These are phyloP conservation scores for Glaucopsyche alexis DNA, from an alignment of 2,888 invertebrate genomes.

Conservation along the genomic window DNA sequence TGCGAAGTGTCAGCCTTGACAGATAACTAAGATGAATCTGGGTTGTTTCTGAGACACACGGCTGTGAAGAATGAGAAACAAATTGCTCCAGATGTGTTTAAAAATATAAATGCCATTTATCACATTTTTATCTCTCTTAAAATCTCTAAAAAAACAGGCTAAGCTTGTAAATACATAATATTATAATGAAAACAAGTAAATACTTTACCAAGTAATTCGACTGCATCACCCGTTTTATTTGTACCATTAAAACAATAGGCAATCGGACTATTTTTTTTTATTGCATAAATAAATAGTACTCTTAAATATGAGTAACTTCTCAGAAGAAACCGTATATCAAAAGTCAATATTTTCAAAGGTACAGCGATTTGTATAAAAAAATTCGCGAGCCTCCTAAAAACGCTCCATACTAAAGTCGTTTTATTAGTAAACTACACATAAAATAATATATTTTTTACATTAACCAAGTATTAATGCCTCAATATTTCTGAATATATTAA, in stretches of 20 bases:
- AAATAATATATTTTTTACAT: too few relatives aligned
- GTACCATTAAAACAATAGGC: not conserved
- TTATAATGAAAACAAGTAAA: not conserved
- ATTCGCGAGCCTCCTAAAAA: too few relatives aligned
- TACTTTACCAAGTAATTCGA: not conserved
- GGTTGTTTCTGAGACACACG: slow-evolving; percentile 31
- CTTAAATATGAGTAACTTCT: too few relatives aligned
- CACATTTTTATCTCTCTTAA: not conserved
- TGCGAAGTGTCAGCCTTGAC: slow-evolving; percentile 40
- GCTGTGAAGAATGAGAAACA: slow-evolving; percentile 20
- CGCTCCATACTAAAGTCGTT: too few relatives aligned
- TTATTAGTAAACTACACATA: too few relatives aligned
- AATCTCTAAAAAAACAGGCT: not conserved
- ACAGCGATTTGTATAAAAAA: too few relatives aligned
- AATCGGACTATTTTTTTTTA: too few relatives aligned
- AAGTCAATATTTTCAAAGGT: too few relatives aligned
- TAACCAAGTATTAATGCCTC: too few relatives aligned
- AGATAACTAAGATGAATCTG: slow-evolving; percentile 41
- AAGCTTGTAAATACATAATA: not conserved
- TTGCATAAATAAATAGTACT: too few relatives aligned
- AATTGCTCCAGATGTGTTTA: slow-evolving; percentile 2
- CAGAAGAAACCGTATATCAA: too few relatives aligned
- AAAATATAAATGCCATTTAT: not conserved
- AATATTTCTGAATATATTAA: too few relatives aligned
- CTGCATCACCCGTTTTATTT: not conserved